Evolutionary conservation across 2,888 invertebrate genomes (phyloP).

Genomic region (Drosophila barbarae): DNA sequence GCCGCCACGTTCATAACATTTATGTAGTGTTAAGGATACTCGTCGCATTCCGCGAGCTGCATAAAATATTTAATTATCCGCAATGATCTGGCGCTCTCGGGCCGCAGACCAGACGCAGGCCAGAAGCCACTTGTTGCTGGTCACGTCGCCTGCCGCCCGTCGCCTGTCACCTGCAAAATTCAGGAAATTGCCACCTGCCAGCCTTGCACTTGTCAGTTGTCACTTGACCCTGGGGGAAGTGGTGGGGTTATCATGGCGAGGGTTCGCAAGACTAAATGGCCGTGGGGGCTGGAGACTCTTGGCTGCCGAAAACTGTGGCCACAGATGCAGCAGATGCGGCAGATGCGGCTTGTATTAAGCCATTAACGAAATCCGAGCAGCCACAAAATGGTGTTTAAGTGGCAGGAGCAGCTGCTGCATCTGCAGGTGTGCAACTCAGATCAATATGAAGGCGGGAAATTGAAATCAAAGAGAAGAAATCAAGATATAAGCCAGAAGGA

Average conservation of each 20-base stretch:
- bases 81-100: conserved; percentile 25
- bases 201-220: conserved; percentile 26
- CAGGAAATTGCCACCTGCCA: conserved; percentile 24
- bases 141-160: conserved; percentile 24
- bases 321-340: conserved; percentile 7
- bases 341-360: conserved; percentile 20
- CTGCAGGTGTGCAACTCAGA: not conserved
- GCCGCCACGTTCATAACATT: conserved; percentile 58
- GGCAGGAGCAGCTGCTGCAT: not conserved
- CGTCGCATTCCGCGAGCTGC: conserved; percentile 35
- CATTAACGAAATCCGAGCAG: conserved; percentile 20
- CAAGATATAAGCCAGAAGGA: not conserved
- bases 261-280: not conserved
- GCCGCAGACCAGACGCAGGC: not conserved
- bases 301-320: conserved; percentile 20
- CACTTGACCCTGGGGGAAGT: conserved; percentile 15
- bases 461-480: not conserved
- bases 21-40: conserved; percentile 56
- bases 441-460: not conserved
- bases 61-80: conserved; percentile 46
- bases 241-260: not conserved
- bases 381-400: conserved; percentile 8
- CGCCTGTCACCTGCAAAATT: conserved; percentile 22
- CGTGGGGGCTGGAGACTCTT: not conserved
- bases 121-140: conserved; percentile 27